Percentiles rank a stretch among this genome's conserved stretches.
Conservation (phyloP, 2,113 vertebrate genomes). For the Thoracochromis brauschi region DNA sequence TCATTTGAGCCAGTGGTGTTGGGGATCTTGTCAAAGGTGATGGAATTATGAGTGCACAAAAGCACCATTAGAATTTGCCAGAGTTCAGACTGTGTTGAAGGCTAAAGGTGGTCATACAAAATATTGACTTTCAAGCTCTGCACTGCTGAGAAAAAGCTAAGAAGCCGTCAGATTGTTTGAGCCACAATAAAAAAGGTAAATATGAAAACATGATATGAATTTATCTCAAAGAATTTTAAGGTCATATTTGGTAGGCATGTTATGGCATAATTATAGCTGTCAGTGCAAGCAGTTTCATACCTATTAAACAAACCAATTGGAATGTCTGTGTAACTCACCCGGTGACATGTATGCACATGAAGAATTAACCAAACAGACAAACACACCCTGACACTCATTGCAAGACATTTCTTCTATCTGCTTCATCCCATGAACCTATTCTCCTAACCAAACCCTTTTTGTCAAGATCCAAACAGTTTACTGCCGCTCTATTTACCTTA, state of each 20-base stretch:
- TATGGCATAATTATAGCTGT: neutral
- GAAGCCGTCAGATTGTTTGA: fast-evolving
- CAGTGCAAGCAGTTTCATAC: neutral
- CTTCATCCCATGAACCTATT: neutral
- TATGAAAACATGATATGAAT: neutral
- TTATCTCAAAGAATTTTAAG: neutral
- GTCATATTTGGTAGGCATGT: neutral
- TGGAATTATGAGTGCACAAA: neutral
- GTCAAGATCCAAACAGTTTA: neutral
- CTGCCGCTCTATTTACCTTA: neutral
- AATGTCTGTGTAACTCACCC: neutral
- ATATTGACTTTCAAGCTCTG: fast-evolving
- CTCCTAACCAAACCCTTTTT: neutral
- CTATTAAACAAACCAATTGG: neutral
- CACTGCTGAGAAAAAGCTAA: neutral
- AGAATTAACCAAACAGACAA: neutral
- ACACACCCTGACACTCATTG: neutral
- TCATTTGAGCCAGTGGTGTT: neutral
- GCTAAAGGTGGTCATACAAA: neutral
- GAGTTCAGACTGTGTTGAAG: neutral
- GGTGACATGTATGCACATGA: neutral
- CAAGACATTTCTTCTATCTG: neutral
- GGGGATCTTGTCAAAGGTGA: neutral
- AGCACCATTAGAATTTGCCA: neutral
- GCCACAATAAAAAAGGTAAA: neutral